A percentile compares a stretch with the other conserved stretches of the same genome.
These are phyloP conservation scores for Fissipunctia ypsillon DNA, from an alignment of 2,888 invertebrate genomes.

Conservation along the genomic window DNA sequence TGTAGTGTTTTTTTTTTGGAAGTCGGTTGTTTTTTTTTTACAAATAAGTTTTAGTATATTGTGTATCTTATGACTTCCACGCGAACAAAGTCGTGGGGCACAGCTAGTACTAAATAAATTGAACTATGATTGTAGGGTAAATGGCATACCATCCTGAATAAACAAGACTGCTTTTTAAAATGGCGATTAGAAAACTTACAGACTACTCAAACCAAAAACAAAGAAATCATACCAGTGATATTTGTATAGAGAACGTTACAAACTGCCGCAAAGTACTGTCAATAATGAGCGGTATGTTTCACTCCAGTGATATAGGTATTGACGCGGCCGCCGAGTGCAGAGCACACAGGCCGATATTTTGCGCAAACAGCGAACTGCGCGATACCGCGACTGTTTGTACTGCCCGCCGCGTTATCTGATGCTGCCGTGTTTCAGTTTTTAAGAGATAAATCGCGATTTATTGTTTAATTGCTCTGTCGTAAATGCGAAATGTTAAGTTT, in stretches of 20 bases:
- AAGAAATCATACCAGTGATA: slow-evolving; percentile 9
- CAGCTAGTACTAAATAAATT: slow-evolving; percentile 4
- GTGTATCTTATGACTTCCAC: too few relatives aligned
- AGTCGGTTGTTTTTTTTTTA: too few relatives aligned
- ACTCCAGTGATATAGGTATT: slow-evolving; percentile 27
- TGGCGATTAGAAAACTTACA: neutral
- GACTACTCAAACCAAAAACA: neutral
- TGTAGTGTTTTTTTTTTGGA: too few relatives aligned
- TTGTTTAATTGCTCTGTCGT: slow-evolving; percentile 8
- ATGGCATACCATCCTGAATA: neutral
- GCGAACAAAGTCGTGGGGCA: too few relatives aligned
- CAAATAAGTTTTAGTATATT: too few relatives aligned
- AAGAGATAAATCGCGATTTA: slow-evolving; percentile 38
- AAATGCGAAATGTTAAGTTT: slow-evolving; percentile 11
- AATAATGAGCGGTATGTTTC: slow-evolving; percentile 55
- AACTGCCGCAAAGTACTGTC: slow-evolving; percentile 32
- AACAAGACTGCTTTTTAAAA: neutral
- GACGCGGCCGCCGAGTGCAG: slow-evolving; percentile 47
- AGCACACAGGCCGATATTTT: slow-evolving; percentile 56
- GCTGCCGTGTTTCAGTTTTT: slow-evolving; percentile 25
- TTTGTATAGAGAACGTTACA: slow-evolving; percentile 5
- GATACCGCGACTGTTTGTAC: slow-evolving; percentile 17
- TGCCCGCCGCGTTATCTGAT: slow-evolving; percentile 21
- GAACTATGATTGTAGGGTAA: neutral
- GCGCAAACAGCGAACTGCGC: slow-evolving; percentile 38